A percentile compares a stretch with the other conserved stretches of the same genome.
Evolutionary conservation across 2,797 vertebrate genomes (phyloP).

Genomic region (Sebastes trivittatus): DNA sequence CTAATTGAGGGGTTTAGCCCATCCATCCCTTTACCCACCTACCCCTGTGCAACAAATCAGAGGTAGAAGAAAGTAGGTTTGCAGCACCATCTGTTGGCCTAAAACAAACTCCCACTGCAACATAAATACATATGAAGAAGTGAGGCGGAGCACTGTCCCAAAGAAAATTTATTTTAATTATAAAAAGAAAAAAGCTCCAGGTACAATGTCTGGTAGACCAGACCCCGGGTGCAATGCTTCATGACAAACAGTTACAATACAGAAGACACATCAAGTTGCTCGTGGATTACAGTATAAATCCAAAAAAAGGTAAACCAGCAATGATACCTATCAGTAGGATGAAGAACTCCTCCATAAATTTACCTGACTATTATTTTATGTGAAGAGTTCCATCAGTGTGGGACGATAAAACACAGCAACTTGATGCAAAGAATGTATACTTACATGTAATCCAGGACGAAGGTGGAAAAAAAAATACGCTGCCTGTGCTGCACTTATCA

Average conservation of each 20-base stretch:
- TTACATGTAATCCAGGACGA: constrained; percentile 59
- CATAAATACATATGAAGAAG: not conserved
- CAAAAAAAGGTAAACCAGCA: not conserved
- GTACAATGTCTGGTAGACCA: constrained; percentile 91
- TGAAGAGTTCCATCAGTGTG: not conserved
- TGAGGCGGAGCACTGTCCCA: not conserved
- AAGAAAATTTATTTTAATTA: constrained; percentile 30
- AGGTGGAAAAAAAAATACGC: not conserved
- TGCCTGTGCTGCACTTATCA: rapidly evolving
- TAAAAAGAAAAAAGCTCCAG: constrained; percentile 85
- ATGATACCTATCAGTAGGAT: not conserved
- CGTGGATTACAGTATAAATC: not conserved
- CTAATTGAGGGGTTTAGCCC: not conserved
- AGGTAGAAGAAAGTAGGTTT: not conserved
- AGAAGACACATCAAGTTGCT: constrained; percentile 7
- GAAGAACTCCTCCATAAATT: not conserved
- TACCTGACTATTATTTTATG: not conserved
- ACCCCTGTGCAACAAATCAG: not conserved
- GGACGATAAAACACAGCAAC: constrained; percentile 1
- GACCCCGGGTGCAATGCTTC: constrained; percentile 97
- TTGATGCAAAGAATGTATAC: constrained; percentile 49
- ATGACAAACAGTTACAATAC: constrained; percentile 23
- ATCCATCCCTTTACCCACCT: not conserved
- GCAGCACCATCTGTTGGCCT: constrained; percentile 26
- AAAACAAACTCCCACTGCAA: not conserved